Base-by-base conservation (phyloP, 2,797 vertebrate genomes). In the Pangasius krempfi region DNA sequence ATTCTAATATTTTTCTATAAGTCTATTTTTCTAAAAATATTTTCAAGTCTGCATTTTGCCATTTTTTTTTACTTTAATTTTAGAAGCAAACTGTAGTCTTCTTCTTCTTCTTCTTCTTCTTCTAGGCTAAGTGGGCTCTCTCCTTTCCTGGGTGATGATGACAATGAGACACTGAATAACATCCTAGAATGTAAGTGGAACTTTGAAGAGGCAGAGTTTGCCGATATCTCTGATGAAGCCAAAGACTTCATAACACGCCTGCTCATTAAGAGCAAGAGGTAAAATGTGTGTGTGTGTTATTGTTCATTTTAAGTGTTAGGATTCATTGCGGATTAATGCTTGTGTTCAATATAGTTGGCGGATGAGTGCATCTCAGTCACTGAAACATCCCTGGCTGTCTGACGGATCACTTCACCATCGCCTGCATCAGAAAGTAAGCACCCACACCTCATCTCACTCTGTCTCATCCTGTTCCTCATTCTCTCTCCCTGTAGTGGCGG, bases 221-320 rank as follows among this genome's bases (percentile, higher is more conserved):
- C 87, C 30, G 96, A 96, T 86, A 94, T 98, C 92, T 99, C 98
- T 0, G 98, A 98, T 1, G 96, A 98, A 90, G 98, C 97, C 91
- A 98, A 97, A 93, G 98, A 99, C 93, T 99, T 99, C 93, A 98
- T 99, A 93, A 96, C 97, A 27, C 98, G 96, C 54, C 97, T 99
- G 92, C 96, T 99, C 91, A 96, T 99, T 91, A 99, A 99, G 94
- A 98, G 98, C 94, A 99, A 99, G 92, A 97, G 97, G 97, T 97
- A 95, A 54, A 13, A 8, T 37, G 12, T 79, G 27, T 58, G 33
- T 76, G 50, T 64, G 40, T 80, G 64, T 50, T 50, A 2, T 16
- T 62, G 20, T 25, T 78, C 62, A 25, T 27, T 44, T 16, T 60
- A 60, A 30, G 22, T n/a, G 22, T 50, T 5, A 40, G 13, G 8